Evolutionary conservation across 92 coral and sea anemone genomes (phyloP).

Genomic region (Phymanthus crucifer): DNA sequence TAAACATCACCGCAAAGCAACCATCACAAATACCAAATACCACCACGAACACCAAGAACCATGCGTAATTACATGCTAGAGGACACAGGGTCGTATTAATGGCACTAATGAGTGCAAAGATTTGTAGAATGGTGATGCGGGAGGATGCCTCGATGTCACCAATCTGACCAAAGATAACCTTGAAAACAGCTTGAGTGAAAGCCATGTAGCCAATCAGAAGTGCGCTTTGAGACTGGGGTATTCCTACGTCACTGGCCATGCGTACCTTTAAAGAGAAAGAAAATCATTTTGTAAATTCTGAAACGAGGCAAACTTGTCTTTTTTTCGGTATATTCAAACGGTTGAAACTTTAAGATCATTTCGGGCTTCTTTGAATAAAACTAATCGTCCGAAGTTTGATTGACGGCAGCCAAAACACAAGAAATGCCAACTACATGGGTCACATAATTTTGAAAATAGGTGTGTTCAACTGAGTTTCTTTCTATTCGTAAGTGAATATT

Average conservation of each 20-base stretch:
- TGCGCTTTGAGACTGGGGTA: slow-evolving; percentile 62
- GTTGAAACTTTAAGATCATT: too few species aligned
- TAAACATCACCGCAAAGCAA: slow-evolving; percentile 71
- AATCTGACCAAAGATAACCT: slow-evolving; percentile 65
- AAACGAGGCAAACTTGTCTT: too few species aligned
- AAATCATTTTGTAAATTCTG: background rate
- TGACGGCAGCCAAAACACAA: too few species aligned
- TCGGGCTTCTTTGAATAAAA: too few species aligned
- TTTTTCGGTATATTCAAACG: too few species aligned
- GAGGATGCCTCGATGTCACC: slow-evolving; percentile 55
- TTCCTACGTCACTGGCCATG: slow-evolving; percentile 70
- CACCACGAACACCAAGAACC: slow-evolving; percentile 58
- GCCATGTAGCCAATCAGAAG: slow-evolving; percentile 77
- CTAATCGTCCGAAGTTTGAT: too few species aligned
- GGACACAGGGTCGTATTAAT: slow-evolving; percentile 63
- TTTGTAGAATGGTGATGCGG: slow-evolving; percentile 59
- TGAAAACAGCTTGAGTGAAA: slow-evolving; percentile 63
- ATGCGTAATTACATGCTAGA: slow-evolving; percentile 46
- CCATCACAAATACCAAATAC: slow-evolving; percentile 81
- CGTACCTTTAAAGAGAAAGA: slow-evolving; percentile 48
- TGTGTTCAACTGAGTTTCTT: too few species aligned
- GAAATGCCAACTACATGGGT: too few species aligned
- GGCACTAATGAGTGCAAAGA: slow-evolving; percentile 46
- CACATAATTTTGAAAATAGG: too few species aligned
- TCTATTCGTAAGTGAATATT: too few species aligned